phyloP scores from a whole-genome alignment of 2,888 invertebrate species.

The Drosophila leonis region DNA sequence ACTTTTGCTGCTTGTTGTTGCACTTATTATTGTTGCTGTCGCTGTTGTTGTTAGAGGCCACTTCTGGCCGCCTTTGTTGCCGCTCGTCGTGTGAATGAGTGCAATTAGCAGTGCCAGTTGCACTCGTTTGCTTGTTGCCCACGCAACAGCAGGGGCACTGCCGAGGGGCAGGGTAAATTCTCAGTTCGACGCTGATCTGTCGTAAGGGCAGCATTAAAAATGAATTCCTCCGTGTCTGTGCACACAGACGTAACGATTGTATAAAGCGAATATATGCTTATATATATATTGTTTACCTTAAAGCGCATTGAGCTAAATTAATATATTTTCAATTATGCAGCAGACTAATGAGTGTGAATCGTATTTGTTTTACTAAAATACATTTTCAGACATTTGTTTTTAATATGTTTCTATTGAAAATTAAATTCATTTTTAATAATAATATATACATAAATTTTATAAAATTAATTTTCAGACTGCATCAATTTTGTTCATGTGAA shows the following conservation, averaged over 20 bases:
- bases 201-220: slow-evolving; percentile 63
- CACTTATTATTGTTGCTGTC: slow-evolving; percentile 4
- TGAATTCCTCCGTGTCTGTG: slow-evolving; percentile 63
- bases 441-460: too few relatives aligned
- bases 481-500: background rate
- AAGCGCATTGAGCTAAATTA: background rate
- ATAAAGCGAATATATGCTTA: background rate
- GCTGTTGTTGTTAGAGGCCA: slow-evolving; percentile 50
- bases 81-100: slow-evolving; percentile 72
- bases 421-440: too few relatives aligned
- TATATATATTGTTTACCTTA: slow-evolving; percentile 10
- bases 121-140: slow-evolving; percentile 58
- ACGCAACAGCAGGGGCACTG: background rate
- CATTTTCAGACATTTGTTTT: too few relatives aligned
- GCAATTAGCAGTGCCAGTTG: slow-evolving; percentile 75
- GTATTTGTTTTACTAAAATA: too few relatives aligned
- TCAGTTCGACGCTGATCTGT: slow-evolving; percentile 46
- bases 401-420: too few relatives aligned
- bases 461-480: too few relatives aligned
- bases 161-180: slow-evolving; percentile 6
- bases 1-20: slow-evolving; percentile 33
- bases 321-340: background rate
- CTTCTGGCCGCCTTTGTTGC: slow-evolving; percentile 66
- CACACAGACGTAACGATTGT: slow-evolving; percentile 14
- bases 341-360: too few relatives aligned